phyloP scores from a whole-genome alignment of 1,140 invertebrate species.

The Frieseomelitta varia region DNA sequence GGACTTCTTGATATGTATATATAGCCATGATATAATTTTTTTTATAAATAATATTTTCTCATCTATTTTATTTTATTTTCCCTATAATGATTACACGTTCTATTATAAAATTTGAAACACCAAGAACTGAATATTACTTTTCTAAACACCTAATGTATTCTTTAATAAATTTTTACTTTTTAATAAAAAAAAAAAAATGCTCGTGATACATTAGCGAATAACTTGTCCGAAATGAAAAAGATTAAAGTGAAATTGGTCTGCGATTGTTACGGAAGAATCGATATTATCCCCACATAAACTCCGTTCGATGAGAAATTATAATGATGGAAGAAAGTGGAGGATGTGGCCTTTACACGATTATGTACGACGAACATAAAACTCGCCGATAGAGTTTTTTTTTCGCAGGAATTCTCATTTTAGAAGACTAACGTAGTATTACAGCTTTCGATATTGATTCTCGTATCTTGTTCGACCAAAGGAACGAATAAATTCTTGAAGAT shows the following conservation, averaged over 20 bases:
- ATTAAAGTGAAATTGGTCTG: not conserved
- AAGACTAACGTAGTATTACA: not conserved
- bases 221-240: not conserved
- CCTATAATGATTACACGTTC: too few relatives aligned
- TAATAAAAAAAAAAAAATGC: not conserved
- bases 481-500: slow-evolving; percentile 28
- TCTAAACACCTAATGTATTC: too few relatives aligned
- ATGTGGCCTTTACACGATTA: not conserved
- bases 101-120: too few relatives aligned
- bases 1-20: too few relatives aligned
- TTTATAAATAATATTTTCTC: too few relatives aligned
- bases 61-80: too few relatives aligned
- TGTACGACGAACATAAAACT: not conserved
- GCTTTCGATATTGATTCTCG: slow-evolving; percentile 38
- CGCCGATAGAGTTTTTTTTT: not conserved
- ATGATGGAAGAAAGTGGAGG: not conserved
- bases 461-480: slow-evolving; percentile 6
- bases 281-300: not conserved
- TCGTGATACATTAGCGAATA: not conserved
- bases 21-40: too few relatives aligned
- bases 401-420: slow-evolving; percentile 2
- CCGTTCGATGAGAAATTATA: not conserved
- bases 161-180: not conserved
- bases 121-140: too few relatives aligned
- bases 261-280: not conserved